Conservation (phyloP, 2,113 vertebrate species). For the Spizaetus ornatus region DNA sequence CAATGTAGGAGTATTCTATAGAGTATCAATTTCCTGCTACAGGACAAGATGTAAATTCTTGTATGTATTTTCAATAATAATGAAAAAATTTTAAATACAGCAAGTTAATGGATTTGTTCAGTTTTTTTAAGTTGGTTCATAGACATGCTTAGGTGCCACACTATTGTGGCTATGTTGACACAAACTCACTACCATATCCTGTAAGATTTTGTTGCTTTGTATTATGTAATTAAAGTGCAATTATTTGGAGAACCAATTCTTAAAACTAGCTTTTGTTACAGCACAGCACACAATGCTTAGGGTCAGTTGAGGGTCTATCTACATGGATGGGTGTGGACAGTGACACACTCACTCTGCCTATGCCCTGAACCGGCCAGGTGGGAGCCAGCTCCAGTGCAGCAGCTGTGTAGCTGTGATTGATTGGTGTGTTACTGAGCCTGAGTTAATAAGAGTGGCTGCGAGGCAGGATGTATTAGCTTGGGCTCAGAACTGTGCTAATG, state of each 20-base stretch:
- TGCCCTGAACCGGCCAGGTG: not conserved
- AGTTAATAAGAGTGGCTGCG: not conserved
- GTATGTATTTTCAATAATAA: not conserved
- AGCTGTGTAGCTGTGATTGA: accelerated
- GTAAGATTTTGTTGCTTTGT: not conserved
- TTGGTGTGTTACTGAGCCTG: not conserved
- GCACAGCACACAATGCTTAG: not conserved
- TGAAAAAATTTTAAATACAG: not conserved
- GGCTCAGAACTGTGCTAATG: not conserved
- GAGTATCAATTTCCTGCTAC: not conserved
- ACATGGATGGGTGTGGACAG: not conserved
- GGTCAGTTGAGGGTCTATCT: not conserved
- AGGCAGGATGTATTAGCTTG: not conserved
- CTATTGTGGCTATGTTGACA: not conserved
- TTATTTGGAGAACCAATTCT: not conserved
- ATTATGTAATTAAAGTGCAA: not conserved
- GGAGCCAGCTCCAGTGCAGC: not conserved
- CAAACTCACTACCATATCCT: not conserved
- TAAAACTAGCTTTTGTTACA: not conserved
- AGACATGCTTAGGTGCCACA: not conserved
- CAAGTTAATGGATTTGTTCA: not conserved
- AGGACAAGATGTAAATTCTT: not conserved
- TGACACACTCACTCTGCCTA: not conserved
- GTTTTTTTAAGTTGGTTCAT: not conserved
- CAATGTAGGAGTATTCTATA: not conserved